Evolutionary conservation across 2,113 vertebrate genomes (phyloP), one percentile per base, ranked within the genome.

Genomic region (Chrysemys picta): DNA sequence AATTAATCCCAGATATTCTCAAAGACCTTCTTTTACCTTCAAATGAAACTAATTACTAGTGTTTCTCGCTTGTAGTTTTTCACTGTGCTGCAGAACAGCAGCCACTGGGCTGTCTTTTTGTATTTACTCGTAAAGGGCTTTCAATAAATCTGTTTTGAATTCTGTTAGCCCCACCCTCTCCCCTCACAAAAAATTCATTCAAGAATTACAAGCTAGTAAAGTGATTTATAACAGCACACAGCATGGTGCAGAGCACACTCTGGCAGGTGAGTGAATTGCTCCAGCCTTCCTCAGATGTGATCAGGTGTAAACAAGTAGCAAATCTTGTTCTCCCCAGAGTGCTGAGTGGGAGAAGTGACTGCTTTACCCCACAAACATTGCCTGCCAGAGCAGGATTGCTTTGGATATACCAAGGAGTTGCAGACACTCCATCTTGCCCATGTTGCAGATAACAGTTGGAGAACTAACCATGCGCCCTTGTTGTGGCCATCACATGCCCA

Each of bases 101-200:
- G 91, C 95, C 96, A 96, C 97, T 98, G 96, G 94, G 72, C 95
- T 97, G 95, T 98, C 96, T 91, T 89, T 89, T 82, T 95, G 96
- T 95, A 94, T 96, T 97, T 96, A 94, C 91, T 96, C 96, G 96
- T 94, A 89, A 97, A 98, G 96, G 87, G 81, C 62, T 96, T 96
- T 96, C 93, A 82, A 96, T 98, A 97, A 98, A 98, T 98, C 98
- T 98, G 97, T 96, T 98, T 98, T 94, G 84, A 96, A 98, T 98
- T 98, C 97, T 94, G 88, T 94, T 95, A 97, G 94, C 94, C 92
- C 95, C 91, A 85, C 62, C 78, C 89, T 56, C 72, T 84, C 82
- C 53, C 54, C 93, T 90, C 89, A 25, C 13, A 87, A 97, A 92
- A 95, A 97, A 93, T 95, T 94, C 95, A 96, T 97, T 98, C 97